These are phyloP conservation scores for Mesembrinibis cayennensis DNA, from an alignment of 2,113 vertebrate genomes.

Conservation along the genomic window DNA sequence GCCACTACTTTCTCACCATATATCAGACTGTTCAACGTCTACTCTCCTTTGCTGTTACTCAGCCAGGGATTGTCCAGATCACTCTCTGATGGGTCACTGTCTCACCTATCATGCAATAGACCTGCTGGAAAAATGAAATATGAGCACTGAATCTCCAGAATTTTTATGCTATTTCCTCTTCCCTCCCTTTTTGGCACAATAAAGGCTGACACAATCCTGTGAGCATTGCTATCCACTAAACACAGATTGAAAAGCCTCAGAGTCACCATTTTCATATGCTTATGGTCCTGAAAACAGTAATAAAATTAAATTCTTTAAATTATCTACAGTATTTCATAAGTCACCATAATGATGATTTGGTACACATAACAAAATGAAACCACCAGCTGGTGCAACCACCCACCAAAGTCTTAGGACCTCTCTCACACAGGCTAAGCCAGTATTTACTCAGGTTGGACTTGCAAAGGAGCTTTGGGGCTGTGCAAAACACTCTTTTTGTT, in stretches of 20 bases:
- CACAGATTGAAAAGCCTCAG: background rate
- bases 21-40: background rate
- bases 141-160: background rate
- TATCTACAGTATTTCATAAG: background rate
- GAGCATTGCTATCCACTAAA: background rate
- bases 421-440: background rate
- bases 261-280: background rate
- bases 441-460: background rate
- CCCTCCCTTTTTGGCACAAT: background rate
- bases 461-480: background rate
- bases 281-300: background rate
- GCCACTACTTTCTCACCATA: background rate
- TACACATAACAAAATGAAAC: background rate
- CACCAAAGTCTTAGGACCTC: background rate
- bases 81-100: background rate
- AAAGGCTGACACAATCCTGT: background rate
- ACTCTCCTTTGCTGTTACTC: background rate
- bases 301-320: background rate
- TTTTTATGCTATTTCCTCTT: background rate
- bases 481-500: background rate
- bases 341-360: background rate
- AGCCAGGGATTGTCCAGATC: background rate
- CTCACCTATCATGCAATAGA: background rate
- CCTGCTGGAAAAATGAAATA: background rate
- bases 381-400: background rate